These are phyloP conservation scores for Bombylius major DNA, from an alignment of 2,888 invertebrate genomes.

Conservation along the genomic window DNA sequence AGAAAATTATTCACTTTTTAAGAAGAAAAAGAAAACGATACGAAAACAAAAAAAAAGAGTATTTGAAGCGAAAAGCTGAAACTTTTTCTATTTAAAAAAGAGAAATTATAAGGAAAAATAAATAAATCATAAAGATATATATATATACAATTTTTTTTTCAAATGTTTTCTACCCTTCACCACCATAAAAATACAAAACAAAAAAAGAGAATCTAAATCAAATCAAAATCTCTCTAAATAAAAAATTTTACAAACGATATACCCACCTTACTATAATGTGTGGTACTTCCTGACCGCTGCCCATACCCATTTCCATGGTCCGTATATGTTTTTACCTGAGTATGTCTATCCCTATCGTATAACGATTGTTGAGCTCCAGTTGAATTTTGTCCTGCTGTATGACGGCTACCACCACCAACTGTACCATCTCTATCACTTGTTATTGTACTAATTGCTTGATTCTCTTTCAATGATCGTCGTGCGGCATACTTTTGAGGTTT, in stretches of 20 bases:
- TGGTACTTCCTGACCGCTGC: slow-evolving; percentile 50
- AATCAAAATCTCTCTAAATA: neutral
- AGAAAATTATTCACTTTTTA: too few relatives aligned
- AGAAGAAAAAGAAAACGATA: too few relatives aligned
- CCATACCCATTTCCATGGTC: slow-evolving; percentile 78
- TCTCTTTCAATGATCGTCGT: slow-evolving; percentile 44
- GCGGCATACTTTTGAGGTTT: slow-evolving; percentile 55
- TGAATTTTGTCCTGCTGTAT: slow-evolving; percentile 36
- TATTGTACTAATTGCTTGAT: slow-evolving; percentile 36
- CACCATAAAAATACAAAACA: neutral
- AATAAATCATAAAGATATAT: too few relatives aligned
- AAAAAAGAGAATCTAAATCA: neutral
- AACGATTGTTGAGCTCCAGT: slow-evolving; percentile 39
- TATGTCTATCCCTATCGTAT: slow-evolving; percentile 51
- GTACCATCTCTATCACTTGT: slow-evolving; percentile 40
- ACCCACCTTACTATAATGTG: slow-evolving; percentile 87
- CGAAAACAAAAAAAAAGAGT: too few relatives aligned
- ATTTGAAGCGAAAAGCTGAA: too few relatives aligned
- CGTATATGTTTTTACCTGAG: slow-evolving; percentile 93
- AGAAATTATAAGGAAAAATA: too few relatives aligned
- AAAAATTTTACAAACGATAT: slow-evolving; percentile 6
- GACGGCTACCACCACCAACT: slow-evolving; percentile 34
- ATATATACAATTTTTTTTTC: too few relatives aligned
- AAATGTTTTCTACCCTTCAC: too few relatives aligned
- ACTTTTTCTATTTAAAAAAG: too few relatives aligned